Base-by-base conservation (phyloP, 2,888 invertebrate genomes). In the Rhamphomyia laevipes region DNA sequence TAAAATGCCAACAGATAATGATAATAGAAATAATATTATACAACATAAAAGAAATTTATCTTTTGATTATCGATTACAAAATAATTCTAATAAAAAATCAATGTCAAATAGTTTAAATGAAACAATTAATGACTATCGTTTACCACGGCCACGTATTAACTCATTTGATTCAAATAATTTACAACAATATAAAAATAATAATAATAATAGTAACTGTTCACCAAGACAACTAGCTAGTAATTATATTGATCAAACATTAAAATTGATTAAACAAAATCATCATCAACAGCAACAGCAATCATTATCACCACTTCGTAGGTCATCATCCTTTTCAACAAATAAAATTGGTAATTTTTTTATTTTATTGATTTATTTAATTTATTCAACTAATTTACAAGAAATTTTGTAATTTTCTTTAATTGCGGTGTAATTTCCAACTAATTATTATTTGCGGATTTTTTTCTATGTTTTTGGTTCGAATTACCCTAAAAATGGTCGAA, bases 261-360 rank as follows among this genome's bases (percentile, higher is more conserved):
- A 45, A 17, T 18, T 13, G 23, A 45, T 13, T 21, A 46, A 17
- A 45, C 18, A 47, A 51, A 44, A 17, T 49, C 35, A 52, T 50
- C 54, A 57, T 46, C 53, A 52, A 40, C 47, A 45, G n/a, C 30
- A 37, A 16, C 46, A 51, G 21, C 48, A 44, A 51, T 53, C 23
- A 52, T 48, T 27, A 18, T 69, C 70, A 33, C 70, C 77, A n/a
- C 78, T 84, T 50, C 75, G 77, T 59, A 73, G 84, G 17, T 84
- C 83, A 4, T 82, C 80, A 59, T 83, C 83, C 11, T 84, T 83
- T 61, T 80, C 61, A 67, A 73, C 57, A 68, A 69, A 58, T 72
- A 72, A 52, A 72, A 73, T 51, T 27, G 9, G 23, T 27, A 27
- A 7, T 27, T 6, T 21, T 4, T 21, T n/a, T n/a, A n/a, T n/a